A percentile compares a stretch with the other conserved stretches of the same genome.
Conservation (phyloP, 1,140 invertebrate genomes). For the Nomia melanderi region DNA sequence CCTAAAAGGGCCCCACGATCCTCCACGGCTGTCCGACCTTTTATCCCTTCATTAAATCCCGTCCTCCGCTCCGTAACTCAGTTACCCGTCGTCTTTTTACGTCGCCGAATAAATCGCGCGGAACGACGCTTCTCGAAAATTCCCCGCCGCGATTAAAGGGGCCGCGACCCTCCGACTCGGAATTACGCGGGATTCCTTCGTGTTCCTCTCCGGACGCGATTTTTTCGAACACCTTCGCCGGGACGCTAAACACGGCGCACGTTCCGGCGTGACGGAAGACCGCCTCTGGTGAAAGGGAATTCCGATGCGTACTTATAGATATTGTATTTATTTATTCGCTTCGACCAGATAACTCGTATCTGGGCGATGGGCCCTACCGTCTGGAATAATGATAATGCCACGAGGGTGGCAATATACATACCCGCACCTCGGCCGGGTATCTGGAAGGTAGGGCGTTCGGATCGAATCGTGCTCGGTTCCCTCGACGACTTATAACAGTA, state of each 20-base stretch:
- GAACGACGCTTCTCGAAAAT: background rate
- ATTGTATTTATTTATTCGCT: constrained; percentile 34
- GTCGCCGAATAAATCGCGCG: background rate
- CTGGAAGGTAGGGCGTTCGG: constrained; percentile 17
- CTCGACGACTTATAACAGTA: too few species aligned
- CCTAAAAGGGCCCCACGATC: constrained; percentile 3
- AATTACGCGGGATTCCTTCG: background rate
- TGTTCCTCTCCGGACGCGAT: background rate
- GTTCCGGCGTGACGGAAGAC: constrained; percentile 11
- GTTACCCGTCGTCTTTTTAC: background rate
- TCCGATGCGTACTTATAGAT: too few species aligned
- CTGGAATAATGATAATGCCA: constrained; percentile 50
- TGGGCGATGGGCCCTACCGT: constrained; percentile 18
- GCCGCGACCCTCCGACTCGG: background rate
- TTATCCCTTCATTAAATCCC: constrained; percentile 47
- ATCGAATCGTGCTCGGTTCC: background rate
- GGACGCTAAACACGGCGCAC: background rate
- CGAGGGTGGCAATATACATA: constrained; percentile 15
- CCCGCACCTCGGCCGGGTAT: background rate
- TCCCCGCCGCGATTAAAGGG: background rate
- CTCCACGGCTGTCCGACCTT: background rate
- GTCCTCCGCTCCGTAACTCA: background rate
- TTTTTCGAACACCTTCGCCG: background rate
- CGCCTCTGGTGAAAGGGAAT: constrained; percentile 41
- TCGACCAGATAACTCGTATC: constrained; percentile 53